phyloP scores from a whole-genome alignment of 2,113 vertebrate species.

The Trachemys scripta region DNA sequence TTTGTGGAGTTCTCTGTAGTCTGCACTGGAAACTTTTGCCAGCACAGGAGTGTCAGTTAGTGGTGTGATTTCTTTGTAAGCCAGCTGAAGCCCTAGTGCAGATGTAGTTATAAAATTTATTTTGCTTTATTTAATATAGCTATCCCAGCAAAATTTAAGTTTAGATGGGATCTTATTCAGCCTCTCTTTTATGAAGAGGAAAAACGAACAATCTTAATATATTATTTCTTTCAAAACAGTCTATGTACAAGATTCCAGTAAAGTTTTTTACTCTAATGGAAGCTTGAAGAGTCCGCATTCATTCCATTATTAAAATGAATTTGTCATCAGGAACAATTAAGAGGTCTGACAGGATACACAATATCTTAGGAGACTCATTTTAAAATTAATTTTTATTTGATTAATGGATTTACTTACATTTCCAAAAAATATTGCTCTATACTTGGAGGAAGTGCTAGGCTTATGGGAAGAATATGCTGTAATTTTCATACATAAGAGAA shows the following conservation, averaged over 20 bases:
- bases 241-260: not conserved
- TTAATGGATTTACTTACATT: not conserved
- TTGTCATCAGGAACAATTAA: too few species aligned
- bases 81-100: not conserved
- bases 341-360: not conserved
- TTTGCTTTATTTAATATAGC: not conserved
- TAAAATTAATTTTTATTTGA: not conserved
- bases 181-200: not conserved
- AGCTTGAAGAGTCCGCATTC: not conserved
- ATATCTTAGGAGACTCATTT: not conserved
- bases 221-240: not conserved
- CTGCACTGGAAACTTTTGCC: not conserved
- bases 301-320: not conserved
- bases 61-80: not conserved
- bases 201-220: not conserved
- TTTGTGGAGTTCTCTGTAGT: not conserved
- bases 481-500: not conserved
- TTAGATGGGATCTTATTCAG: not conserved
- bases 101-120: too few species aligned
- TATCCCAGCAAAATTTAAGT: not conserved
- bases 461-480: not conserved
- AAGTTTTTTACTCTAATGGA: not conserved
- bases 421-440: not conserved
- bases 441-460: not conserved
- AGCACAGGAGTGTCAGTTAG: not conserved